Evolutionary conservation across 1,140 invertebrate species (phyloP).

Genomic region (Wasmannia auropunctata): DNA sequence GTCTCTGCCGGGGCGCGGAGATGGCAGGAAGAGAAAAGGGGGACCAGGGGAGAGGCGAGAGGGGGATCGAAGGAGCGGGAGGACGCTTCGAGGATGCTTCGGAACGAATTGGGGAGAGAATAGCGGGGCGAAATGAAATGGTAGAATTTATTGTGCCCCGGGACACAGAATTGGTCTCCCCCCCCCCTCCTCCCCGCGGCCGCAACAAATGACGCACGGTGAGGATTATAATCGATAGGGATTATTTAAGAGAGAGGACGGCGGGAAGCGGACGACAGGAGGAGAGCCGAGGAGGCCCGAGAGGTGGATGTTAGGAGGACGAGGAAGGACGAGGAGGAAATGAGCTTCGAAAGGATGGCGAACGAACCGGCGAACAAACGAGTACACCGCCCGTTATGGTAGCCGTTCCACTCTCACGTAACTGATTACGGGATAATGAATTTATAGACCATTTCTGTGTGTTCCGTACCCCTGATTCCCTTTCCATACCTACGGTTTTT

Average conservation of each 20-base stretch:
- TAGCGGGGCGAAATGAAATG: conserved; percentile 67
- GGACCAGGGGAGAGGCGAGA: not conserved
- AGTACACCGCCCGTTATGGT: conserved; percentile 21
- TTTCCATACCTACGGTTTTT: conserved; percentile 20
- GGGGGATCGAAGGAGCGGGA: conserved; percentile 44
- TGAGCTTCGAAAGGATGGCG: conserved; percentile 29
- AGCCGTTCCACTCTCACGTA: conserved; percentile 39
- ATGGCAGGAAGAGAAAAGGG: conserved; percentile 40
- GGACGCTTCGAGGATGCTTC: conserved; percentile 48
- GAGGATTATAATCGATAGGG: conserved; percentile 73
- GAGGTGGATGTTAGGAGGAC: conserved; percentile 12
- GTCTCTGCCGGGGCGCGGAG: conserved; percentile 59
- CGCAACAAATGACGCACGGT: conserved; percentile 70
- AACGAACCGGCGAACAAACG: conserved; percentile 4
- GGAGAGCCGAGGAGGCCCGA: not conserved
- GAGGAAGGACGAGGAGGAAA: conserved; percentile 25
- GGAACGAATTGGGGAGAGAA: conserved; percentile 69
- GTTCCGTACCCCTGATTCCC: not conserved
- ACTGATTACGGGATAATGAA: conserved; percentile 71
- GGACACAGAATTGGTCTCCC: conserved; percentile 57
- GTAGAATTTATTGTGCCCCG: conserved; percentile 70
- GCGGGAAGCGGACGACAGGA: not conserved
- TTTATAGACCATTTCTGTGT: conserved; percentile 61
- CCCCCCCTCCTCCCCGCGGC: conserved; percentile 17
- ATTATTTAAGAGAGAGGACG: conserved; percentile 66